phyloP scores from a whole-genome alignment of 2,888 invertebrate species.

The Acanthosepion lycidas region DNA sequence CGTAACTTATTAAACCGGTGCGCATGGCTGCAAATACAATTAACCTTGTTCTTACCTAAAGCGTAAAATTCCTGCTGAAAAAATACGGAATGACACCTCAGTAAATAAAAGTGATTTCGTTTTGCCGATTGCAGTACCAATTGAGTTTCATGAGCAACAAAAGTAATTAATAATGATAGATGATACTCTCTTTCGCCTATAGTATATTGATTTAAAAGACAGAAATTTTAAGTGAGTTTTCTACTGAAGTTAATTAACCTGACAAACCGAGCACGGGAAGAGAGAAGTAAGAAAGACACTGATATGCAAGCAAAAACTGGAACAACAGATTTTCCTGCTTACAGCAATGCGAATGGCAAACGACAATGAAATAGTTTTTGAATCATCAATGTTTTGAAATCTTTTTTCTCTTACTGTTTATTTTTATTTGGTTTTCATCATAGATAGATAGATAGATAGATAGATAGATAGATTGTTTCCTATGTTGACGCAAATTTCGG shows the following conservation, averaged over 20 bases:
- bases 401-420: neutral
- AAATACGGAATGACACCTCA: neutral
- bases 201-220: neutral
- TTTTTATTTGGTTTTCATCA: neutral
- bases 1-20: constrained; percentile 41
- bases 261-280: neutral
- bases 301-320: neutral
- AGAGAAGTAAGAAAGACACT: neutral
- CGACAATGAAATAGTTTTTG: neutral
- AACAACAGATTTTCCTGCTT: neutral
- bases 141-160: neutral
- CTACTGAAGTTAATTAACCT: constrained; percentile 1
- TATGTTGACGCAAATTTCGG: too few species aligned
- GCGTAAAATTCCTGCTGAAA: neutral
- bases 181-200: neutral
- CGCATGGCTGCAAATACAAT: constrained; percentile 25
- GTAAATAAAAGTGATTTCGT: constrained; percentile 33
- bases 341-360: neutral
- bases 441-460: neutral
- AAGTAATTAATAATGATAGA: neutral
- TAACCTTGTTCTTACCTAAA: neutral
- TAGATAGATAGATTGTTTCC: neutral
- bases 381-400: neutral
- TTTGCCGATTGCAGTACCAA: neutral
- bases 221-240: neutral